phyloP scores from a whole-genome alignment of 2,888 invertebrate genomes.

The Atherix ibis region DNA sequence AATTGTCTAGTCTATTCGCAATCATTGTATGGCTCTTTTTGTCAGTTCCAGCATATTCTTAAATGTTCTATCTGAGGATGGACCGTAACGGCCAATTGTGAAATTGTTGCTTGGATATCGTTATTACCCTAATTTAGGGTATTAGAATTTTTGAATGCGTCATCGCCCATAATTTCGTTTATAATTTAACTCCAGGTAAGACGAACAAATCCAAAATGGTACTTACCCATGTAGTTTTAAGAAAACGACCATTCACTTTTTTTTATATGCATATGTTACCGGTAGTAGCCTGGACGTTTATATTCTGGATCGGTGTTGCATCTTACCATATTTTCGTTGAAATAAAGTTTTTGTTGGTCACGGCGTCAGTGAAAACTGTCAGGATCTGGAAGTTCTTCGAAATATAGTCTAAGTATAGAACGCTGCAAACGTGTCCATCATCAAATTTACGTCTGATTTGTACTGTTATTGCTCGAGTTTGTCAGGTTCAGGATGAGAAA shows the following conservation, averaged over 20 bases:
- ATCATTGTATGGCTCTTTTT: too few species aligned
- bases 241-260: not conserved
- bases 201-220: not conserved
- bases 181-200: not conserved
- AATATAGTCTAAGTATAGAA: slow-evolving; percentile 2
- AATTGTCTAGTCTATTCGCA: too few species aligned
- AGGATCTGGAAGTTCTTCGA: not conserved
- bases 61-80: slow-evolving; percentile 1
- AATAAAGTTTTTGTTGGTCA: slow-evolving; percentile 1
- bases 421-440: slow-evolving; percentile 2
- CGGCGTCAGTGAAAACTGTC: slow-evolving; percentile 1
- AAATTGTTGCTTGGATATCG: slow-evolving; percentile 1
- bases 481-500: not conserved
- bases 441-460: slow-evolving; percentile 2
- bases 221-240: not conserved
- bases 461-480: not conserved
- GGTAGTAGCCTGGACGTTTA: not conserved
- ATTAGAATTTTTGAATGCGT: too few species aligned
- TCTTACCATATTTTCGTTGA: slow-evolving; percentile 1
- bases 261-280: not conserved
- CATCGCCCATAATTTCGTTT: slow-evolving; percentile 3
- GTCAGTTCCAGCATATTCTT: too few species aligned
- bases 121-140: too few species aligned
- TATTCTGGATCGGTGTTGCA: not conserved
- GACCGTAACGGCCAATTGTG: not conserved